Percentiles rank a stretch among this genome's conserved stretches.
Evolutionary conservation across 2,888 invertebrate species (phyloP).

Genomic region (Eutolmus rufibarbis): DNA sequence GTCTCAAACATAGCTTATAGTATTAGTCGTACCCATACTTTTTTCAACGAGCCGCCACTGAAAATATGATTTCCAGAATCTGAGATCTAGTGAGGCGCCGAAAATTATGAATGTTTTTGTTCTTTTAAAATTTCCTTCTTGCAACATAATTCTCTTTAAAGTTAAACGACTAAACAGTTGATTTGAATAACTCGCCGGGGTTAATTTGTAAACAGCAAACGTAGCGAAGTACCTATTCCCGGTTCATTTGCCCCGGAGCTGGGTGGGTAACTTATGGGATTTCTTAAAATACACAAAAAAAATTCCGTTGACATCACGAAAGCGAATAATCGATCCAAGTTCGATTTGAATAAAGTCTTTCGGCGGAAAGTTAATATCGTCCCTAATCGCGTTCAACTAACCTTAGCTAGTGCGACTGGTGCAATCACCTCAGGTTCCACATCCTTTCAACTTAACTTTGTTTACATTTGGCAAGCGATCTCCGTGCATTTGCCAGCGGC

Average conservation of each 20-base stretch:
- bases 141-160: background rate
- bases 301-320: background rate
- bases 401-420: background rate
- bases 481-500: background rate
- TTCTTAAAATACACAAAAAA: background rate
- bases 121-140: background rate
- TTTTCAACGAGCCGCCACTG: too few species aligned
- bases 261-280: background rate
- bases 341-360: background rate
- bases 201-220: background rate
- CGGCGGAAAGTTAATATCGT: background rate
- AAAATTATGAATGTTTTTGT: too few species aligned
- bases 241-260: background rate
- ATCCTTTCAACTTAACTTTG: background rate
- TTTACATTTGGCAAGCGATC: background rate
- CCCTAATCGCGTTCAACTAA: background rate
- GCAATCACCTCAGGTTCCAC: background rate
- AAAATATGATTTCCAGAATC: too few species aligned
- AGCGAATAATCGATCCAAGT: background rate
- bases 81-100: too few species aligned
- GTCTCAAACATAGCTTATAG: too few species aligned
- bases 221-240: background rate
- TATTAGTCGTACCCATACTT: too few species aligned
- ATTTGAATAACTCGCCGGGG: background rate
- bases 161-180: background rate